phyloP scores from a whole-genome alignment of 2,113 vertebrate species.

The Protomyctophum bolini region DNA sequence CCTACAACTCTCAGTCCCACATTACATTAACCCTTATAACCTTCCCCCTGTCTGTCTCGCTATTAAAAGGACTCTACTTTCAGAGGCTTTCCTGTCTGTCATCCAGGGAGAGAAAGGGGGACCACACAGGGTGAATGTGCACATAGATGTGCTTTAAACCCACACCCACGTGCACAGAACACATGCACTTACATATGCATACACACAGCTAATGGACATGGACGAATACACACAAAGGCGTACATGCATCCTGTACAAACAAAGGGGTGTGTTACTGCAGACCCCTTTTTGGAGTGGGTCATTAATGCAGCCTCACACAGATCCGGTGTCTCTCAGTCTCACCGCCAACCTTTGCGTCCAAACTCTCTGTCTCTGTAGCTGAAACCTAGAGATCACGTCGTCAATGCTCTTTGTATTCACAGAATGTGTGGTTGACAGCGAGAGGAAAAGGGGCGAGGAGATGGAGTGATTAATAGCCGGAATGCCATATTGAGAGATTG shows the following conservation, averaged over 20 bases:
- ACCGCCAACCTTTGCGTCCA: conserved; percentile 3
- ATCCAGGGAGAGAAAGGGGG: background rate
- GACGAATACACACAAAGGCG: background rate
- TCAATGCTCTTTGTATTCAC: conserved; percentile 57
- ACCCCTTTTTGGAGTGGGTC: conserved; percentile 4
- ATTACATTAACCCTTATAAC: conserved; percentile 59
- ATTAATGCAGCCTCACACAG: conserved; percentile 62
- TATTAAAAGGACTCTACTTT: conserved; percentile 13
- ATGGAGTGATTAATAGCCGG: conserved; percentile 50
- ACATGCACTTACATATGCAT: background rate
- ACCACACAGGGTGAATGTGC: background rate
- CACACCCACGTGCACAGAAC: conserved; percentile 14
- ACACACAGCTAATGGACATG: background rate
- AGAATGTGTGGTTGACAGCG: conserved; percentile 32
- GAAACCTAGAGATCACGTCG: conserved; percentile 26
- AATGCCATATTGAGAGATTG: conserved; percentile 42
- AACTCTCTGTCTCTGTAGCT: conserved; percentile 15
- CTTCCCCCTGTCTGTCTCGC: conserved; percentile 16
- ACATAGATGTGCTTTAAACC: conserved; percentile 2
- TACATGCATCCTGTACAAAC: background rate
- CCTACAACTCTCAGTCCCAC: conserved; percentile 50
- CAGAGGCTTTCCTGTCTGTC: conserved; percentile 13
- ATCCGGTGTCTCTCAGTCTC: conserved; percentile 28
- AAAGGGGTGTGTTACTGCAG: background rate
- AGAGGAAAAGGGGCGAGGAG: conserved; percentile 21